Evolutionary conservation across 2,888 invertebrate species (phyloP).

Genomic region (Apodemia mormo): DNA sequence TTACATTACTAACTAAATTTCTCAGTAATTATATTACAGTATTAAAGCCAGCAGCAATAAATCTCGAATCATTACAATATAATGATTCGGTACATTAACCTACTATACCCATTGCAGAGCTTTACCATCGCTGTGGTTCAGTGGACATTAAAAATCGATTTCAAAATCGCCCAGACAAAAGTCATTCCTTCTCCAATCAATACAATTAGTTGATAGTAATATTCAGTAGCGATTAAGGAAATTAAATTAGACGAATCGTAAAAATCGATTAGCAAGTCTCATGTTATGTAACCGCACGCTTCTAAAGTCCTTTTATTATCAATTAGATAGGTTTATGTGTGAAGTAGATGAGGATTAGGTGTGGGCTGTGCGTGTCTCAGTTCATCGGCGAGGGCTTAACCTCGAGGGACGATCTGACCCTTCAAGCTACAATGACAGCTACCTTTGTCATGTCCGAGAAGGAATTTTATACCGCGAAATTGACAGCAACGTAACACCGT

Average conservation of each 20-base stretch:
- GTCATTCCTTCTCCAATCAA: conserved; percentile 62
- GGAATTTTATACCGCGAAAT: conserved; percentile 76
- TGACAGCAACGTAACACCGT: conserved; percentile 65
- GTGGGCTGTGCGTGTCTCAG: conserved; percentile 69
- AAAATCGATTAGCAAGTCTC: conserved; percentile 74
- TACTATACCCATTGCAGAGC: conserved; percentile 39
- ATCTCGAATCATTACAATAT: conserved; percentile 31
- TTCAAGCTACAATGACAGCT: conserved; percentile 73
- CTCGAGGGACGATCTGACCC: conserved; percentile 73
- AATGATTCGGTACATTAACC: conserved; percentile 42
- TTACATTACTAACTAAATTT: background rate
- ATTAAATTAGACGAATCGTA: conserved; percentile 70
- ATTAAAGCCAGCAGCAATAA: background rate
- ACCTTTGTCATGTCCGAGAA: conserved; percentile 71
- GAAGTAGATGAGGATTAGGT: conserved; percentile 75
- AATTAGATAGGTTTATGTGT: conserved; percentile 80
- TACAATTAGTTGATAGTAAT: conserved; percentile 59
- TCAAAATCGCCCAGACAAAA: conserved; percentile 38
- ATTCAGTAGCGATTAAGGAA: conserved; percentile 62
- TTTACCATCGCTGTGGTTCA: conserved; percentile 29
- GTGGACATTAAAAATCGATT: conserved; percentile 35
- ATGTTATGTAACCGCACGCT: conserved; percentile 64
- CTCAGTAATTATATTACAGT: background rate
- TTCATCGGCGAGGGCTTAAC: conserved; percentile 68
- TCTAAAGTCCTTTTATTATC: conserved; percentile 76